A percentile compares a stretch with the other conserved stretches of the same genome.
Conservation (phyloP, 2,113 vertebrate genomes). For the Azemiops feae region DNA sequence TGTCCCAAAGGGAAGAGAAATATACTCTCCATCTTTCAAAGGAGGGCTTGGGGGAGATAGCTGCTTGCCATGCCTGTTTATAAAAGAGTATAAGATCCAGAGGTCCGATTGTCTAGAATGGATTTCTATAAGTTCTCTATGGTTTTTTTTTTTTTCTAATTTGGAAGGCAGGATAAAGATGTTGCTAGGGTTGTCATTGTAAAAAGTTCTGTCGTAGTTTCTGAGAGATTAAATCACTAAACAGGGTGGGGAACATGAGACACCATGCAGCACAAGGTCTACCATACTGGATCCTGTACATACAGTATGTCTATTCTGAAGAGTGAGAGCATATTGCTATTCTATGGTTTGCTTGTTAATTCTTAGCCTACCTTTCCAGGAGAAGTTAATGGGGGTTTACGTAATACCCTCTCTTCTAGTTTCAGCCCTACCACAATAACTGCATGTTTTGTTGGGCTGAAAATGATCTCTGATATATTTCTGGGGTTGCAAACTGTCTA, state of each 20-base stretch:
- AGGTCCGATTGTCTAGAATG: background rate
- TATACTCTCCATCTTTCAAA: background rate
- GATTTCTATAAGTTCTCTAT: background rate
- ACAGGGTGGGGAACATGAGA: background rate
- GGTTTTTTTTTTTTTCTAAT: background rate
- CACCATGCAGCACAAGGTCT: background rate
- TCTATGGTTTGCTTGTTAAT: background rate
- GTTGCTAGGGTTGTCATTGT: background rate
- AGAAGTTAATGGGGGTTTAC: background rate
- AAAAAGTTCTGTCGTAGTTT: background rate
- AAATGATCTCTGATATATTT: background rate
- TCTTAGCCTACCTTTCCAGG: background rate
- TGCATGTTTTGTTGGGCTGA: background rate
- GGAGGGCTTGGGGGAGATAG: background rate
- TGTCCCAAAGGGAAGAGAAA: background rate
- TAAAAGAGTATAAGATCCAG: background rate
- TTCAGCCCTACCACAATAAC: background rate
- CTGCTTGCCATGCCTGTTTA: background rate
- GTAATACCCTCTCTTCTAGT: background rate
- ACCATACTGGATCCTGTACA: background rate
- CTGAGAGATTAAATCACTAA: background rate
- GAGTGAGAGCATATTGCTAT: background rate
- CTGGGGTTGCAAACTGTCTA: background rate
- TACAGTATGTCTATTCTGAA: background rate
- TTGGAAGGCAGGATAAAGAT: background rate